Base-by-base conservation (phyloP, 1,140 invertebrate species). In the Frieseomelitta varia region DNA sequence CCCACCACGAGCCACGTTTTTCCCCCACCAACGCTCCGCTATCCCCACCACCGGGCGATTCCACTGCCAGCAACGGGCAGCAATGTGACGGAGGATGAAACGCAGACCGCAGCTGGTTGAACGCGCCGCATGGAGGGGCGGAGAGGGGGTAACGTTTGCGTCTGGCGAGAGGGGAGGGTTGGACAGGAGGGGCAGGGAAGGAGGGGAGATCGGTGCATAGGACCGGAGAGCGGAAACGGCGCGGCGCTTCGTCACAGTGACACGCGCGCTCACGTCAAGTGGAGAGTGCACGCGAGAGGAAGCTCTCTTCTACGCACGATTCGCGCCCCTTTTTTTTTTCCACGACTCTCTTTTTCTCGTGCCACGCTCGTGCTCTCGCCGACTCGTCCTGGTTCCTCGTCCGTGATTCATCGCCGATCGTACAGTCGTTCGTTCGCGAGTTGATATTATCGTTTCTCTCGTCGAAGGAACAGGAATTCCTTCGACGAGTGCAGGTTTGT, bases 201-300 rank as follows among this genome's bases (percentile, higher is more conserved):
- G 76, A 53, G 39, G 47, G 76, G 78, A 47, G 58, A 61, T 69
- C 53, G 58, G 30, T 56, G 77, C 81, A 79, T 81, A 81, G 87
- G 79, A 85, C 93, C 90, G 90, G 84, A 87, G 85, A 94, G 93
- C 94, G 93, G 94, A 95, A 95, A 93, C 94, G 94, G 88, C 85
- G 85, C 87, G 92, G 87, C 90, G 89, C 92, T 90, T 92, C 91
- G 93, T 93, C 94, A 93, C 92, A 94, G 94, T 94, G 94, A 94
- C 94, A 94, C 93, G 93, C 94, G 94, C 92, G 93, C 92, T 94
- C 93, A 92, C 94, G 93, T 94, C 93, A 94, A 94, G 93, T 94
- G 92, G 92, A 92, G 92, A 89, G 87, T 86, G 84, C 84, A 83
- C 81, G 86, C 86, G 87, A 87, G 76, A 85, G 68, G 76, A 79